Conservation (phyloP, 2,888 invertebrate species). For the Drosophila buzzatii region DNA sequence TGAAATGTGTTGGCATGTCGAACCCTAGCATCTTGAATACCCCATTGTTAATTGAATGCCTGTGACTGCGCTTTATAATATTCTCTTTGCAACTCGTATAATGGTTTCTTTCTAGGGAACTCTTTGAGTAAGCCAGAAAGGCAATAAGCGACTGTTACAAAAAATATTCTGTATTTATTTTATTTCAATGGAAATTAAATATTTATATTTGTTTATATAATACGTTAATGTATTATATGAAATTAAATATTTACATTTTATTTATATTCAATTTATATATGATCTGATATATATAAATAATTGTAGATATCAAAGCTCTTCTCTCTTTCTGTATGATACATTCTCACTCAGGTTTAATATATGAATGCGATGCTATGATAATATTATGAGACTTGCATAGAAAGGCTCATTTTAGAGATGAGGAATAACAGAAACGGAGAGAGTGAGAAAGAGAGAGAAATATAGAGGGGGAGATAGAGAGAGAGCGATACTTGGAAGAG, state of each 20-base stretch:
- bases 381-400: slow-evolving; percentile 2
- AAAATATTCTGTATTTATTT: too few relatives aligned
- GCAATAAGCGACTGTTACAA: too few relatives aligned
- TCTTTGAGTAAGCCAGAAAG: not conserved
- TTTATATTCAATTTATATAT: too few relatives aligned
- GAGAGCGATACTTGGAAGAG: not conserved
- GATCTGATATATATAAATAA: too few relatives aligned
- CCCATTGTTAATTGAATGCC: slow-evolving; percentile 56
- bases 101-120: not conserved
- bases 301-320: not conserved
- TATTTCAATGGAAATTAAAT: too few relatives aligned
- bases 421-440: not conserved
- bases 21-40: slow-evolving; percentile 15
- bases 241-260: too few relatives aligned
- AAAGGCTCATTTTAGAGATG: not conserved
- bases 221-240: too few relatives aligned
- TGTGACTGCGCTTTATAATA: slow-evolving; percentile 9
- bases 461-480: too few relatives aligned
- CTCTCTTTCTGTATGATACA: not conserved
- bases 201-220: too few relatives aligned
- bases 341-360: not conserved
- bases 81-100: not conserved
- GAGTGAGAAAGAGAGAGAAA: not conserved
- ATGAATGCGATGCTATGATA: not conserved
- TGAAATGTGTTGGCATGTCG: slow-evolving; percentile 26